Conservation (phyloP, 2,797 vertebrate genomes). For the Capromys pilorides region DNA sequence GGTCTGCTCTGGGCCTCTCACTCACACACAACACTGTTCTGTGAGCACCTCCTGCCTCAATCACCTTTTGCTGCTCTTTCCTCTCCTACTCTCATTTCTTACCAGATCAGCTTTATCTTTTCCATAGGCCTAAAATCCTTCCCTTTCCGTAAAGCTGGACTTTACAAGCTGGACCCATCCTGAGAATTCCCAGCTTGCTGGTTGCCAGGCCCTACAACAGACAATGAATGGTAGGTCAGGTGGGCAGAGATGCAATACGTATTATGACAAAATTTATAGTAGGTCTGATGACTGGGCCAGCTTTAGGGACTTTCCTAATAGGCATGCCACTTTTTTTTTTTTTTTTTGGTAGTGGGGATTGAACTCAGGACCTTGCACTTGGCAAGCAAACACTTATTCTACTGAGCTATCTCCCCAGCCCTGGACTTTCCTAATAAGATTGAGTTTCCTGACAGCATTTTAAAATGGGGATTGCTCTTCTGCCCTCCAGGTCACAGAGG, state of each 20-base stretch:
- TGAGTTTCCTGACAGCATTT: neutral
- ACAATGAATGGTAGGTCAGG: neutral
- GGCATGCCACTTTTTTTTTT: neutral
- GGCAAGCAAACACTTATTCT: no score
- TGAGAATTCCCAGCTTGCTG: neutral
- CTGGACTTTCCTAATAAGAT: neutral
- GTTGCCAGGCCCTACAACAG: neutral
- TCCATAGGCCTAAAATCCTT: neutral
- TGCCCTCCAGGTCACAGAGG: neutral
- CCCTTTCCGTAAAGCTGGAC: neutral
- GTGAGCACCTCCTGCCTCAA: neutral
- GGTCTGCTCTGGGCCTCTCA: rapidly evolving
- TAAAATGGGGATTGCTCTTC: neutral
- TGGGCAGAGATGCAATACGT: neutral
- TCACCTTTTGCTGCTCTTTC: neutral
- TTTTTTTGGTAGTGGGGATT: no score
- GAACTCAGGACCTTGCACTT: no score
- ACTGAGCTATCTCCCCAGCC: no score
- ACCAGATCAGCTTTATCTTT: neutral
- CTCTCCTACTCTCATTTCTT: neutral
- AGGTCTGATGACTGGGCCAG: neutral
- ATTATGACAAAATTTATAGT: neutral
- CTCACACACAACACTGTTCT: neutral
- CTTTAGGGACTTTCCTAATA: neutral
- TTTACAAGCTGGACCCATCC: neutral